Conservation (phyloP, 2,888 invertebrate species). For the Antheraea assamensis region DNA sequence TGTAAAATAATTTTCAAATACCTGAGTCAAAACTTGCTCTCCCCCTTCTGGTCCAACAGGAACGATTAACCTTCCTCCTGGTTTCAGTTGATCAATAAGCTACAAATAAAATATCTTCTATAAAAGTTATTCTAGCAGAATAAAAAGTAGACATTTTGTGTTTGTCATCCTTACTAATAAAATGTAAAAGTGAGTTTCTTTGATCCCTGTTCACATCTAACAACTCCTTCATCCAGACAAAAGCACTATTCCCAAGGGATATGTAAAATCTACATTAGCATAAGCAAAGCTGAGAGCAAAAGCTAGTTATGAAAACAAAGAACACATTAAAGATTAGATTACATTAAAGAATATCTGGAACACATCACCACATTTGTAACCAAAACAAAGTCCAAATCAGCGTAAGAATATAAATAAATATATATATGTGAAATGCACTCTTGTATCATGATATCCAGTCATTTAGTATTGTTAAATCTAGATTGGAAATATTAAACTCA, state of each 20-base stretch:
- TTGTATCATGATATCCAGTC: neutral
- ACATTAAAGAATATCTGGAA: no score
- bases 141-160: neutral
- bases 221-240: no score
- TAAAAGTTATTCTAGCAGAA: neutral
- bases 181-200: no score
- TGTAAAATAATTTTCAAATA: constrained; percentile 35
- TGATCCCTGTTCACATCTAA: no score
- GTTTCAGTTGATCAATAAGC: constrained; percentile 93
- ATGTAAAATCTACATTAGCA: no score
- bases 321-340: no score
- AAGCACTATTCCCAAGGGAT: no score
- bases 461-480: neutral
- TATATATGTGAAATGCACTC: neutral
- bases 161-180: neutral
- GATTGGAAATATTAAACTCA: constrained; percentile 61
- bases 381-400: no score
- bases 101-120: constrained; percentile 47
- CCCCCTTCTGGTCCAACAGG: constrained; percentile 94
- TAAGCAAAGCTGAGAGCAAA: no score
- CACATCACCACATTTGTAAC: no score
- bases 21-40: constrained; percentile 92
- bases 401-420: neutral
- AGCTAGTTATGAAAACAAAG: no score
- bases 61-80: constrained; percentile 95